Evolutionary conservation across 2,113 vertebrate species (phyloP).

Genomic region (Festucalex cinctus): DNA sequence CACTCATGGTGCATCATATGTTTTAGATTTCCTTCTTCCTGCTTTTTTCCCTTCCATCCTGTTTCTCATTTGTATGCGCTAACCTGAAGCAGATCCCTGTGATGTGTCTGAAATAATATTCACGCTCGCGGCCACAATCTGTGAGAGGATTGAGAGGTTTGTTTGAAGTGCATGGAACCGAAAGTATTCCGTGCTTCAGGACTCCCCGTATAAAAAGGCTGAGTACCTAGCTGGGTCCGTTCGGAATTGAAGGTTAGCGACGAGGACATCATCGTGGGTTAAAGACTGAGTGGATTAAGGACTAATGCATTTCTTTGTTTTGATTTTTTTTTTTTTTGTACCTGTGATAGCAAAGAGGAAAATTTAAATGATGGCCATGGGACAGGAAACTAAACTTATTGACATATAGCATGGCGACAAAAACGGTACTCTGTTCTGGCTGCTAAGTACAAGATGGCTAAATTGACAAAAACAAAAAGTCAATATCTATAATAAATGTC

Average conservation of each 20-base stretch:
- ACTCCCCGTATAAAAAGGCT: neutral
- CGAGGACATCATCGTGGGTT: constrained; percentile 9
- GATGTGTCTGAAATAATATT: constrained; percentile 12
- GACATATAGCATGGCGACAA: no score
- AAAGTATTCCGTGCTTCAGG: constrained; percentile 1
- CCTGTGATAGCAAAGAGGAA: neutral
- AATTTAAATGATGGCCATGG: neutral
- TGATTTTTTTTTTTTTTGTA: neutral
- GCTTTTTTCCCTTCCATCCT: neutral
- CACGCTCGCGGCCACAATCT: constrained; percentile 7
- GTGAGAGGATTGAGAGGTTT: neutral
- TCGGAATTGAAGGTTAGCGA: constrained; percentile 59
- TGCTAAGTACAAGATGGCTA: no score
- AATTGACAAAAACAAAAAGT: no score
- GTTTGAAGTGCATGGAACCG: constrained; percentile 10
- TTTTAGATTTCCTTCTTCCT: constrained; percentile 7
- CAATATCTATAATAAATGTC: no score
- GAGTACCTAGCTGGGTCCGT: constrained; percentile 89
- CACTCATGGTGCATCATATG: neutral
- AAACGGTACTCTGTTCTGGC: no score
- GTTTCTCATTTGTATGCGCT: constrained; percentile 10
- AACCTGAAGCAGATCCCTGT: constrained; percentile 7
- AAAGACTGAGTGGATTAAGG: neutral
- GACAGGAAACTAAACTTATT: no score
- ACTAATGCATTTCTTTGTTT: neutral